These are phyloP conservation scores for Paraplagusia blochii DNA, from an alignment of 2,113 vertebrate genomes.

Conservation along the genomic window DNA sequence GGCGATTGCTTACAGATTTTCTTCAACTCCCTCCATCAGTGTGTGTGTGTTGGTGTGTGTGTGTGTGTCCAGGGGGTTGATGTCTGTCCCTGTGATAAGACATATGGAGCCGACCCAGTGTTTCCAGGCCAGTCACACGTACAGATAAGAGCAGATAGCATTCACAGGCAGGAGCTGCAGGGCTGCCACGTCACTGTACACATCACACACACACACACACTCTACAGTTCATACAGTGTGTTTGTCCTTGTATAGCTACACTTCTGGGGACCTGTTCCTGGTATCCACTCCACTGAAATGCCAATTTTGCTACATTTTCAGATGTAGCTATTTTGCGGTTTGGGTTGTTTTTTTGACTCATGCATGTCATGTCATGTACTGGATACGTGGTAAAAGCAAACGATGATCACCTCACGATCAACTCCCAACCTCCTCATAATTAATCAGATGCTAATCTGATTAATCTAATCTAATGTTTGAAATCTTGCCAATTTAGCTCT, in stretches of 20 bases:
- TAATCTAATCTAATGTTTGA: too few relatives aligned
- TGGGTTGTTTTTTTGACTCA: too few relatives aligned
- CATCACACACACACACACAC: conserved; percentile 16
- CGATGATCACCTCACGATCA: too few relatives aligned
- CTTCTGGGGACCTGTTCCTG: too few relatives aligned
- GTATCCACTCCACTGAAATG: too few relatives aligned
- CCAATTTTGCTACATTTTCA: too few relatives aligned
- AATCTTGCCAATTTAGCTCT: too few relatives aligned
- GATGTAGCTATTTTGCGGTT: too few relatives aligned
- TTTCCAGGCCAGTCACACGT: conserved; percentile 71
- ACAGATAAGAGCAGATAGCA: conserved; percentile 76
- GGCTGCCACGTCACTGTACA: conserved; percentile 38
- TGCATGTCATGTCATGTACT: too few relatives aligned
- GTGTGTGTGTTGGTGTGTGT: conserved; percentile 29
- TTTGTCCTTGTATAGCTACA: neutral
- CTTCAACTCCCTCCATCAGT: neutral
- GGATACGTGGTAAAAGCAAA: too few relatives aligned
- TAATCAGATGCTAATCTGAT: too few relatives aligned
- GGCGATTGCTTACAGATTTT: conserved; percentile 16
- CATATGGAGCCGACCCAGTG: conserved; percentile 62
- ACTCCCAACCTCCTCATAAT: too few relatives aligned
- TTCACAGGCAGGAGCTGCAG: conserved; percentile 70
- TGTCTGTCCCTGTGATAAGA: conserved; percentile 66
- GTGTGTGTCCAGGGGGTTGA: conserved; percentile 43
- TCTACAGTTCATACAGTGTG: neutral